Base-by-base conservation (phyloP, 2,797 vertebrate species). In the Tympanoctomys barrerae region DNA sequence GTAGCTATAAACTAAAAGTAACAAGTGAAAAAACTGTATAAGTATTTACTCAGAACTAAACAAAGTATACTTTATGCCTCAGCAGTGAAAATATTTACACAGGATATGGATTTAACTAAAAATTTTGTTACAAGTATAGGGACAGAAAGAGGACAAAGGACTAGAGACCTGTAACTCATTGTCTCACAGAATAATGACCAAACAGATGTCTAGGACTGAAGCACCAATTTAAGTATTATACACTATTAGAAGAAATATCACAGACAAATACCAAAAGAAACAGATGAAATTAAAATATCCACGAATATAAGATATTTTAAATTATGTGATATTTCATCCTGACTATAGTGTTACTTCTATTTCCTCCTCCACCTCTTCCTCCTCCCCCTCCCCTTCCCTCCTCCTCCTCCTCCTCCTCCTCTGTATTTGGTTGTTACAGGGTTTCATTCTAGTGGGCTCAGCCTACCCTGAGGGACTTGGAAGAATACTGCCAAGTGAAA, bases 11-110 rank as follows among this genome's bases (percentile, higher is more conserved):
- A 49, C 84, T 79, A 73, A 71, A 93, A 90, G 68, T 36, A 80
- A 89, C 46, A 77, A 68, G n/a, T 57, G 62, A 92, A 93, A 93
- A 89, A 52, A 3, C 33, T 22, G 80, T 46, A 54, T 13, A 94
- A 94, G 52, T 83, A 91, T 57, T 83, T 90, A 88, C 31, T 90
- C 33, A 78, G 52, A 97, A 91, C 75, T 92, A 87, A 62, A 46
- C 19, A 52, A 89, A 73, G 13, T 57, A 66, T 75, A 87, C 12
- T 92, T 89, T 84, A 89, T 28, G 36, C 16, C 22, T 83, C 42
- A 88, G 39, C 61, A 91, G 33, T 90, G 22, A 95, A 94, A 92
- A 57, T 68, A 96, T 75, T 82, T 90, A 88, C 19, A 80, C 6
- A 90, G 24, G 82, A 39, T 57, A 78, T 14, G 24, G n/a, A 73